Conservation (phyloP, 2,888 invertebrate species). For the Phyllotreta striolata region DNA sequence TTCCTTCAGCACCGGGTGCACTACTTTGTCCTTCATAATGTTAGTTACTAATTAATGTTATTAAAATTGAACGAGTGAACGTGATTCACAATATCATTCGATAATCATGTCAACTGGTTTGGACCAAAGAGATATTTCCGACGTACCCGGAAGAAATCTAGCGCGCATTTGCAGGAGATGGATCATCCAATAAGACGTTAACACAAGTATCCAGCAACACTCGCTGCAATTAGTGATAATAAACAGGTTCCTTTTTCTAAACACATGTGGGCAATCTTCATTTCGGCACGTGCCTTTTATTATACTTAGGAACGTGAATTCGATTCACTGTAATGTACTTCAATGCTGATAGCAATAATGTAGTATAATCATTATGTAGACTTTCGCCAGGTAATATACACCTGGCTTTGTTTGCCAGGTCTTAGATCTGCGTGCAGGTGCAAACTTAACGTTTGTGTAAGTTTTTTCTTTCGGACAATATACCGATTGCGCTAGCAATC, state of each 20-base stretch:
- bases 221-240: not conserved
- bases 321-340: slow-evolving; percentile 9
- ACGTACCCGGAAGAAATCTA: too few species aligned
- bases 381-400: slow-evolving; percentile 16
- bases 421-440: slow-evolving; percentile 8
- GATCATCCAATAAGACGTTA: too few species aligned
- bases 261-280: slow-evolving; percentile 25
- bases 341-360: slow-evolving; percentile 16
- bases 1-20: too few species aligned
- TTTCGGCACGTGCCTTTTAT: slow-evolving; percentile 25
- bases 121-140: too few species aligned
- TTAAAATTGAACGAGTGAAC: too few species aligned
- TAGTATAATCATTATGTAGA: slow-evolving; percentile 4
- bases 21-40: too few species aligned
- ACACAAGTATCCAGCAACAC: not conserved
- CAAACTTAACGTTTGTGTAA: not conserved
- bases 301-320: slow-evolving; percentile 9
- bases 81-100: too few species aligned
- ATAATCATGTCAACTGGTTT: too few species aligned
- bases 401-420: slow-evolving; percentile 4
- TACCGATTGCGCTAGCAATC: too few species aligned
- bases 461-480: too few species aligned
- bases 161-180: too few species aligned
- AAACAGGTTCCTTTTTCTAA: slow-evolving; percentile 15
- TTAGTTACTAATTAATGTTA: too few species aligned